phyloP scores from a whole-genome alignment of 2,797 vertebrate species.

The Phoeniculus purpureus region DNA sequence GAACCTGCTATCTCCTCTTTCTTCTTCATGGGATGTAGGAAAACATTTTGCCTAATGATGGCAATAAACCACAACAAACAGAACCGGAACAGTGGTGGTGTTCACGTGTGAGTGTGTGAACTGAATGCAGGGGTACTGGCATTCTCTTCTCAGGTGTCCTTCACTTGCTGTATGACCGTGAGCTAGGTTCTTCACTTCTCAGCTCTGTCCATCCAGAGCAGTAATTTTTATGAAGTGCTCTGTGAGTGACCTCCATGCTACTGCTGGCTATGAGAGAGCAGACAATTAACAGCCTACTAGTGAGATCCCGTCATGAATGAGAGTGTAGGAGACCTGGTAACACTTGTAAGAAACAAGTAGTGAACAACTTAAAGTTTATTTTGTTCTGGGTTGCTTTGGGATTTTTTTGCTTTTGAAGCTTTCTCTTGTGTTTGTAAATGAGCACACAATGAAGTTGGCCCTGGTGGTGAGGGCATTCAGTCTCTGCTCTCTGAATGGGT shows the following conservation, averaged over 20 bases:
- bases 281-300: neutral
- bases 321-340: neutral
- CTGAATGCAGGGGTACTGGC: neutral
- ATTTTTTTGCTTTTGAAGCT: neutral
- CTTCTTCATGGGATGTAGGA: neutral
- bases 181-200: neutral
- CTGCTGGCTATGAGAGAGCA: neutral
- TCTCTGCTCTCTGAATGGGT: neutral
- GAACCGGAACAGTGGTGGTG: neutral
- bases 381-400: neutral
- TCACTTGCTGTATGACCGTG: neutral
- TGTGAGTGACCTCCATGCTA: rapidly evolving
- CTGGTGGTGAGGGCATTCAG: neutral
- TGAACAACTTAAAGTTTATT: neutral
- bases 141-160: neutral
- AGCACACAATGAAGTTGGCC: neutral
- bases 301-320: neutral
- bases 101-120: neutral
- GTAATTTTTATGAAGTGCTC: neutral
- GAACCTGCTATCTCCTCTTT: neutral
- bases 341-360: neutral
- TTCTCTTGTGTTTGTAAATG: neutral
- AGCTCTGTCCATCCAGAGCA: neutral
- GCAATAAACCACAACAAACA: neutral
- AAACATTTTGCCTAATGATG: neutral